phyloP scores from a whole-genome alignment of 2,888 invertebrate genomes.

The Eristalinus sepulchralis region DNA sequence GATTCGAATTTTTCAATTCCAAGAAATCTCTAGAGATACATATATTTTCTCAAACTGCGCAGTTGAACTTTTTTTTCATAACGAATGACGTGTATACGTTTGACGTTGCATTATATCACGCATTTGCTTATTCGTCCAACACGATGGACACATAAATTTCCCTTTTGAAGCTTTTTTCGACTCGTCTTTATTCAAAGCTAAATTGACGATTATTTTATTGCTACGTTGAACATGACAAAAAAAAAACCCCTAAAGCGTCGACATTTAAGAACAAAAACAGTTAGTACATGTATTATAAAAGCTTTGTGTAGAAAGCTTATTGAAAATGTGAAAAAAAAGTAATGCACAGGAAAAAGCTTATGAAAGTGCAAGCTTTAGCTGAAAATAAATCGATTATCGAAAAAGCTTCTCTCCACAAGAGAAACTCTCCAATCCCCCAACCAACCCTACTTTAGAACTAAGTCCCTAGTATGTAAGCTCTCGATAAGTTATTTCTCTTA shows the following conservation, averaged over 20 bases:
- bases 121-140: conserved; percentile 3
- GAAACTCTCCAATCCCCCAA: conserved; percentile 1
- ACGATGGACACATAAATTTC: background rate
- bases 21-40: conserved; percentile 34
- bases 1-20: background rate
- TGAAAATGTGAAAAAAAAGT: background rate
- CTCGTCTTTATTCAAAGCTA: conserved; percentile 58
- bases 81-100: conserved; percentile 26
- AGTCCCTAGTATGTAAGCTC: conserved; percentile 36
- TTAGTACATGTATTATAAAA: background rate
- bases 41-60: conserved; percentile 40
- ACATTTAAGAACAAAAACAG: background rate
- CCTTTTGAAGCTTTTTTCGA: conserved; percentile 55
- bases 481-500: conserved; percentile 20
- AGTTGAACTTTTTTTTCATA: conserved; percentile 37
- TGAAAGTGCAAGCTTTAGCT: conserved; percentile 25
- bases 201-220: background rate
- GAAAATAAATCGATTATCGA: conserved; percentile 55
- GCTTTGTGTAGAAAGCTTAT: background rate
- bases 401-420: conserved; percentile 55
- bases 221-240: background rate
- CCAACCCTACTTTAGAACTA: conserved; percentile 13
- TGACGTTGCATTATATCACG: conserved; percentile 1
- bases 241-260: background rate
- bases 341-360: background rate